Evolutionary conservation across 2,113 vertebrate species (phyloP).

Genomic region (Herpetotheres cachinnans): DNA sequence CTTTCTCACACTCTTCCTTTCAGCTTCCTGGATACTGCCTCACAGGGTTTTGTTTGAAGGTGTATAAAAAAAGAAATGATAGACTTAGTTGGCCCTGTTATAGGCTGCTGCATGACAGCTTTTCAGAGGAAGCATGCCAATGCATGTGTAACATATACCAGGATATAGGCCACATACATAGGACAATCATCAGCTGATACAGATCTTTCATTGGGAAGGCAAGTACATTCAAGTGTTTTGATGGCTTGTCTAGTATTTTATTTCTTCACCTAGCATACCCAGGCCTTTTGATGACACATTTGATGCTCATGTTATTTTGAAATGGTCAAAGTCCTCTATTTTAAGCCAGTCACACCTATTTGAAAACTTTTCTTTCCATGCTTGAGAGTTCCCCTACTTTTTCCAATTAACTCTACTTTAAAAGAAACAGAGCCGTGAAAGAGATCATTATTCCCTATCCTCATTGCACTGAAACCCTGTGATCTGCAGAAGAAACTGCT

Average conservation of each 20-base stretch:
- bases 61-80: neutral
- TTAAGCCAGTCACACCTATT: neutral
- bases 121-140: neutral
- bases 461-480: neutral
- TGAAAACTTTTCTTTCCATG: neutral
- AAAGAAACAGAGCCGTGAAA: neutral
- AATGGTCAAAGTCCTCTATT: neutral
- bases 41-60: slow-evolving; percentile 26
- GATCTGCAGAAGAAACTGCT: neutral
- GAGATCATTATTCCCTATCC: neutral
- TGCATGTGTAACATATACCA: neutral
- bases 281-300: neutral
- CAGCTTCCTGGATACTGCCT: neutral
- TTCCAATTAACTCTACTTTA: neutral
- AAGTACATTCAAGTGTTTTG: neutral
- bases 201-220: neutral
- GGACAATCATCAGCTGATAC: neutral
- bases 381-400: neutral
- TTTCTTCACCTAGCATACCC: neutral
- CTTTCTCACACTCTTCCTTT: neutral
- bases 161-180: neutral
- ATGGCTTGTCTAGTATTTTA: neutral
- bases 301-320: neutral
- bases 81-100: neutral
- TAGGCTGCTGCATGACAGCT: neutral